Evolutionary conservation across 2,113 vertebrate genomes (phyloP).

Genomic region (Zingel zingel): DNA sequence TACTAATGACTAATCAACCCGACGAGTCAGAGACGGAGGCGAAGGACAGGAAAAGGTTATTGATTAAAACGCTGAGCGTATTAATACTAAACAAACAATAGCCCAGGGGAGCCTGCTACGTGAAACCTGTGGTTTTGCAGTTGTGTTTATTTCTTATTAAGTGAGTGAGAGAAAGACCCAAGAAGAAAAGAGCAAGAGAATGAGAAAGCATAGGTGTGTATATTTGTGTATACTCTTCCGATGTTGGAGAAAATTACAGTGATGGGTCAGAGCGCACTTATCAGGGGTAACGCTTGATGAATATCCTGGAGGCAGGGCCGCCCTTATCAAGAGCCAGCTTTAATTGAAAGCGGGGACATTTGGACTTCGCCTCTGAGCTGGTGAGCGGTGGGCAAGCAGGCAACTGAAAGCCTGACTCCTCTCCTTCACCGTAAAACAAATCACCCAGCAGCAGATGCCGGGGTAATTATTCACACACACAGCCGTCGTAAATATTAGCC

Average conservation of each 20-base stretch:
- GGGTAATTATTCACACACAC: slow-evolving; percentile 77
- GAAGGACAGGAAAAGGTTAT: slow-evolving; percentile 55
- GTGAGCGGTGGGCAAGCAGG: slow-evolving; percentile 49
- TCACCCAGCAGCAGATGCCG: slow-evolving; percentile 78
- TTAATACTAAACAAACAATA: slow-evolving; percentile 73
- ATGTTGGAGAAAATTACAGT: slow-evolving; percentile 69
- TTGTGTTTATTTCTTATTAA: slow-evolving; percentile 14
- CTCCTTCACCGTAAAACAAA: slow-evolving; percentile 76
- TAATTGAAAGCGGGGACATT: slow-evolving; percentile 83
- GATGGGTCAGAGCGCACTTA: slow-evolving; percentile 73
- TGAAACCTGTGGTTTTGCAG: slow-evolving; percentile 33
- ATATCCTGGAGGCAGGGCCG: slow-evolving; percentile 76
- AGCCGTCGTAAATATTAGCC: slow-evolving; percentile 76
- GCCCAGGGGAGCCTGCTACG: slow-evolving; percentile 43
- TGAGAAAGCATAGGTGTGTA: slow-evolving; percentile 40
- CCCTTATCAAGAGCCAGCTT: slow-evolving; percentile 78
- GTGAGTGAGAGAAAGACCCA: slow-evolving; percentile 4
- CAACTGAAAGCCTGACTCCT: slow-evolving; percentile 55
- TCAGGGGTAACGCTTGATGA: slow-evolving; percentile 77
- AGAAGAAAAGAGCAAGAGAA: slow-evolving; percentile 32
- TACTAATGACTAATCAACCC: slow-evolving; percentile 73
- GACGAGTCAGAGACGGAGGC: slow-evolving; percentile 50
- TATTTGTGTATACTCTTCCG: slow-evolving; percentile 45
- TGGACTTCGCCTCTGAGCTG: slow-evolving; percentile 67
- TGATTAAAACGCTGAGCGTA: slow-evolving; percentile 73